Percentiles rank a stretch among this genome's conserved stretches.
These are phyloP conservation scores for Pilophorus perplexus DNA, from an alignment of 2,888 invertebrate species.

Conservation along the genomic window DNA sequence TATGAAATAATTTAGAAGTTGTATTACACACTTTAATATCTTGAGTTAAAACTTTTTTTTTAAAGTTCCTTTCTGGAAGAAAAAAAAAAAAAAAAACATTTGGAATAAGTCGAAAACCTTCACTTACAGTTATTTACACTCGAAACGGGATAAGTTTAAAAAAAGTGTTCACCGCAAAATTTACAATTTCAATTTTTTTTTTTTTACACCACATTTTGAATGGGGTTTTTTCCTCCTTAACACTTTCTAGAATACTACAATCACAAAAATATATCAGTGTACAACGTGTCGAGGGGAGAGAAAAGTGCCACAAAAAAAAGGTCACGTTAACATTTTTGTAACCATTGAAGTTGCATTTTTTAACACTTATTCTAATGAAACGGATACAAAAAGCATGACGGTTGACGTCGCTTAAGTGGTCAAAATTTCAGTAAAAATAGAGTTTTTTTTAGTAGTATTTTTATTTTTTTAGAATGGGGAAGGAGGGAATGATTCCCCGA, in stretches of 20 bases:
- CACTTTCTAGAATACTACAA: not conserved
- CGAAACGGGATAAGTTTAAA: too few species aligned
- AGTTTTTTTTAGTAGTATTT: too few species aligned
- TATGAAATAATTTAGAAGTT: not conserved
- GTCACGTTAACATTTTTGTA: too few species aligned
- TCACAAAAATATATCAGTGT: conserved; percentile 20
- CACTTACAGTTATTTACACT: not conserved
- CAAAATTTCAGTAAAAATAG: too few species aligned
- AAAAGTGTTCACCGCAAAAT: not conserved
- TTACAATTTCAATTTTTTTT: not conserved
- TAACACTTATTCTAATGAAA: too few species aligned
- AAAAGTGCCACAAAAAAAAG: too few species aligned
- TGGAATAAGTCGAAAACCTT: not conserved
- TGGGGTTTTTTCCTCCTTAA: not conserved
- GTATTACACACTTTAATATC: not conserved
- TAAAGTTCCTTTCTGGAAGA: not conserved
- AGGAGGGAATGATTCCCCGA: not conserved
- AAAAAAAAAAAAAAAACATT: not conserved
- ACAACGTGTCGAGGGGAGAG: too few species aligned
- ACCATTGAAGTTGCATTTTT: too few species aligned
- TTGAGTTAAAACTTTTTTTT: not conserved
- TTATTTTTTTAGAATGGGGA: not conserved
- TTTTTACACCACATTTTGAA: not conserved
- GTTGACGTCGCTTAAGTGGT: too few species aligned
- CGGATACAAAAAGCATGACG: too few species aligned